Conservation (phyloP, 2,888 invertebrate genomes). For the Drosophila mettleri region DNA sequence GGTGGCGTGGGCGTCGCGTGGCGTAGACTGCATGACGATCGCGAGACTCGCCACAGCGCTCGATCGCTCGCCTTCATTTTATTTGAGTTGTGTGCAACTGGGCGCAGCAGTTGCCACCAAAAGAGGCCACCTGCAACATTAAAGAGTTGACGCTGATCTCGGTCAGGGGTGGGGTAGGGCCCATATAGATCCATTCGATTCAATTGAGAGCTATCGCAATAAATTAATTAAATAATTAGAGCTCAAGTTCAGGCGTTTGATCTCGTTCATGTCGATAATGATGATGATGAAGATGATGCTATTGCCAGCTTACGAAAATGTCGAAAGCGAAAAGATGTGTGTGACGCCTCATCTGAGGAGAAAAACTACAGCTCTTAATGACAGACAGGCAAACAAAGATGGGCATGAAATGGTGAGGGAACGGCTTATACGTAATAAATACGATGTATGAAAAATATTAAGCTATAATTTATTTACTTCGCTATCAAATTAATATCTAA, state of each 20-base stretch:
- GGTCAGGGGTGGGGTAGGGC: no score
- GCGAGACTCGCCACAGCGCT: no score
- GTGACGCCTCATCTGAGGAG: constrained; percentile 44
- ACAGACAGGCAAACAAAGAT: constrained; percentile 1
- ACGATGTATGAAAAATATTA: no score
- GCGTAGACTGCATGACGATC: constrained; percentile 78
- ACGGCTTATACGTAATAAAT: no score
- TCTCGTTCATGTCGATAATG: constrained; percentile 42
- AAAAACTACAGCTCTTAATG: constrained; percentile 34
- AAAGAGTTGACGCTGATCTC: constrained; percentile 31
- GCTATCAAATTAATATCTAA: no score
- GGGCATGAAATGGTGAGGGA: not conserved
- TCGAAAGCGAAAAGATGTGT: constrained; percentile 34
- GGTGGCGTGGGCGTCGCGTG: constrained; percentile 73
- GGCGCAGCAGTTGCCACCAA: constrained; percentile 63
- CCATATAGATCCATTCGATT: constrained; percentile 39
- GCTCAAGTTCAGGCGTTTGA: constrained; percentile 72
- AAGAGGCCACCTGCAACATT: constrained; percentile 73
- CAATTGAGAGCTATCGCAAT: constrained; percentile 73
- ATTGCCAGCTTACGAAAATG: constrained; percentile 41
- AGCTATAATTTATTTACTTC: no score
- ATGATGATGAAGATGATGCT: constrained; percentile 21
- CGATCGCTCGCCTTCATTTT: constrained; percentile 55
- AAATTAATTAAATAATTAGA: constrained; percentile 79
- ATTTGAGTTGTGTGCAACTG: constrained; percentile 73